Percentiles rank a stretch among this genome's conserved stretches.
Conservation (phyloP, 2,113 vertebrate genomes). For the Thinocorus orbignyianus region DNA sequence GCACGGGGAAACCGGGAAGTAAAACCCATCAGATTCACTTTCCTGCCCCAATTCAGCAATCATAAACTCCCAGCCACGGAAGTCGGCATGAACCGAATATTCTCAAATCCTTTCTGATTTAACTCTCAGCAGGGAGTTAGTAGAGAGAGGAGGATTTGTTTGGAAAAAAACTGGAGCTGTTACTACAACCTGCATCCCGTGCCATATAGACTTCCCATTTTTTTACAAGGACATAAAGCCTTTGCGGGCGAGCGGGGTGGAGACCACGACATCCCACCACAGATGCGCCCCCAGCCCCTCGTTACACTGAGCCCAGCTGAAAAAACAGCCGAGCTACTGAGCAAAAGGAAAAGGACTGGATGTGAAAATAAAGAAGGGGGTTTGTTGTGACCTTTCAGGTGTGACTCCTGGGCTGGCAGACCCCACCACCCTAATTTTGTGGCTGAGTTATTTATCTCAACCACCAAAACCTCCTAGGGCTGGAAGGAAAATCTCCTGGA, state of each 20-base stretch:
- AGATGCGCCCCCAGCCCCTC: background rate
- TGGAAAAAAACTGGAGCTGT: background rate
- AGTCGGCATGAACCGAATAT: fast-evolving
- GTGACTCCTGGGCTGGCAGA: fast-evolving
- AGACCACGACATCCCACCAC: background rate
- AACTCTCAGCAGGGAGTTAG: background rate
- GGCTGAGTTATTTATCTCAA: background rate
- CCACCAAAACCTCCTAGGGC: no score
- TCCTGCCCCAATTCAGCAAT: conserved; percentile 1
- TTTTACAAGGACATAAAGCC: background rate
- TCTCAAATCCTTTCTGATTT: background rate
- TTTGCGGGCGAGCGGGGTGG: background rate
- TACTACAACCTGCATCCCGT: background rate
- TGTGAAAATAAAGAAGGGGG: background rate
- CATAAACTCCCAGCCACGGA: background rate
- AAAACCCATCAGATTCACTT: background rate
- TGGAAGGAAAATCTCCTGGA: no score
- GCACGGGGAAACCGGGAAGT: background rate
- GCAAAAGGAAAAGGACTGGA: background rate
- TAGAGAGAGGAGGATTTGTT: background rate
- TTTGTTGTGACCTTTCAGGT: background rate
- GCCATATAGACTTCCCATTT: background rate
- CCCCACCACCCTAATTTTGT: background rate
- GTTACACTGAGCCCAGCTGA: background rate
- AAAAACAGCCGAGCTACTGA: background rate